Evolutionary conservation across 2,888 invertebrate genomes (phyloP).

Genomic region (Caprella mutica): DNA sequence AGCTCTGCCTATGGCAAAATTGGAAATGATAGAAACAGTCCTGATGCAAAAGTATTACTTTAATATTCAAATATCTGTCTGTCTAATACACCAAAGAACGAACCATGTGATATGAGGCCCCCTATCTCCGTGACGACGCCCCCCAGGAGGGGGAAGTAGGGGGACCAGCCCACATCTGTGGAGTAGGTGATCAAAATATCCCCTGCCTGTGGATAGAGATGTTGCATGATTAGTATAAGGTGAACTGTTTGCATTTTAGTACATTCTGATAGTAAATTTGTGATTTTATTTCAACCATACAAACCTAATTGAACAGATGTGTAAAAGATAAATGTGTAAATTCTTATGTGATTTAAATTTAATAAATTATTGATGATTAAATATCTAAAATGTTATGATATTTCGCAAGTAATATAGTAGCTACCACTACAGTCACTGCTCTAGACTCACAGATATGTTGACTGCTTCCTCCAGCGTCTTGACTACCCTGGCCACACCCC

Average conservation of each 20-base stretch:
- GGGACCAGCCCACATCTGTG: slow-evolving; percentile 75
- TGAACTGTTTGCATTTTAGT: not conserved
- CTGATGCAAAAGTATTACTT: not conserved
- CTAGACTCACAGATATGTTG: slow-evolving; percentile 39
- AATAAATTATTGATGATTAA: not conserved
- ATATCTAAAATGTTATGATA: not conserved
- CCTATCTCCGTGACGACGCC: slow-evolving; percentile 73
- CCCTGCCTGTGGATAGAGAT: slow-evolving; percentile 43
- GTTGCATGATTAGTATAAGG: not conserved
- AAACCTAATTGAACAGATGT: slow-evolving; percentile 12
- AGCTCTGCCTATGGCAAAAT: no score
- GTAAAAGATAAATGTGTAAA: not conserved
- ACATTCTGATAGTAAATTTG: not conserved
- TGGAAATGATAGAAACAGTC: not conserved
- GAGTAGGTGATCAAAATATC: slow-evolving; percentile 64
- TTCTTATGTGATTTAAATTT: not conserved
- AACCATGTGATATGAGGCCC: slow-evolving; percentile 64
- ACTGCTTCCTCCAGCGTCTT: slow-evolving; percentile 53
- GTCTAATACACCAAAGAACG: not conserved
- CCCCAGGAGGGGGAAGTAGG: slow-evolving; percentile 64
- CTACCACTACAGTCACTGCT: not conserved
- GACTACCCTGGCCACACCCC: slow-evolving; percentile 61
- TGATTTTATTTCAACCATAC: not conserved
- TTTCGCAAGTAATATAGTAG: not conserved
- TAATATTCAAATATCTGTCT: not conserved